Evolutionary conservation across 2,888 invertebrate genomes (phyloP).

Genomic region (Macrophya alboannulata): DNA sequence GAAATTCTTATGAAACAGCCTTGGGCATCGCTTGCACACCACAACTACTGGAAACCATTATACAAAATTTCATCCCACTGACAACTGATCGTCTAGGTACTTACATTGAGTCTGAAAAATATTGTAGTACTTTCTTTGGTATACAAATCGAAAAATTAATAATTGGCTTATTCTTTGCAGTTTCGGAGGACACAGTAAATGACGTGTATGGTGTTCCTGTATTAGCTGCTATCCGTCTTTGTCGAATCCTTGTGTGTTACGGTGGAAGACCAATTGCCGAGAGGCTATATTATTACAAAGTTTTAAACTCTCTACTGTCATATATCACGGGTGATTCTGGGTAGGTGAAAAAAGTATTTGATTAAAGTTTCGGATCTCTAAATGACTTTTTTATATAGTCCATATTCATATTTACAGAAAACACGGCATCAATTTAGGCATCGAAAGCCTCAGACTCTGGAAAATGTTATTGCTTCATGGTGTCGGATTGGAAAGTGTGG

Average conservation of each 20-base stretch:
- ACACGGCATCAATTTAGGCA: conserved; percentile 68
- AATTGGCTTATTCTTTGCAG: conserved; percentile 59
- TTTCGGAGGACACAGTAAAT: conserved; percentile 77
- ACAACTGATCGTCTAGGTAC: conserved; percentile 68
- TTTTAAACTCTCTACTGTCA: conserved; percentile 82
- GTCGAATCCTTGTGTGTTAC: conserved; percentile 85
- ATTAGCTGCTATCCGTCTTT: conserved; percentile 87
- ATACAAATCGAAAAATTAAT: conserved; percentile 39
- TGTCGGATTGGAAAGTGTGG: conserved; percentile 71
- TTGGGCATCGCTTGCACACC: conserved; percentile 84
- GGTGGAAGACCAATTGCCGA: conserved; percentile 71
- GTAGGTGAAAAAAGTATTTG: conserved; percentile 62
- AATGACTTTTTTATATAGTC: conserved; percentile 65
- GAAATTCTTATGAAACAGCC: conserved; percentile 88
- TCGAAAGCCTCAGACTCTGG: conserved; percentile 76
- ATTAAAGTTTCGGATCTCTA: conserved; percentile 73
- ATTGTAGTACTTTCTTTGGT: conserved; percentile 54
- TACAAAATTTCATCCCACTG: conserved; percentile 83
- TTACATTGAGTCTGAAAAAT: conserved; percentile 4
- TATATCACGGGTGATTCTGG: conserved; percentile 81
- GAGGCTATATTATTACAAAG: conserved; percentile 75
- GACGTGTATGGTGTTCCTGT: conserved; percentile 86
- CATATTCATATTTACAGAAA: conserved; percentile 60
- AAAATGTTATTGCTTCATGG: conserved; percentile 69
- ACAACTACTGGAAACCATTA: conserved; percentile 84